phyloP scores from a whole-genome alignment of 2,797 vertebrate species.

The Pangasius djambal region DNA sequence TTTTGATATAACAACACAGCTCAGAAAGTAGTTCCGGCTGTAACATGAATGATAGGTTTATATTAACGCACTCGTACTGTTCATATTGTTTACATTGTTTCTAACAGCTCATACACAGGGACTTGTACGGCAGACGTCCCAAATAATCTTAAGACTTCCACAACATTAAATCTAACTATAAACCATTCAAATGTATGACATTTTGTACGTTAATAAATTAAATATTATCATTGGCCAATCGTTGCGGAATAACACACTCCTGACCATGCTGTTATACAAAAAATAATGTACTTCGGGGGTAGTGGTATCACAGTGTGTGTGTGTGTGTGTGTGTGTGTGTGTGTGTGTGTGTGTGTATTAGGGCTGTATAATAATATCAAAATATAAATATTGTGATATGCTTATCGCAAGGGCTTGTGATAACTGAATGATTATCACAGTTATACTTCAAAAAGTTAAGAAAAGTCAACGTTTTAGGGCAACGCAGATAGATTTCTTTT shows the following conservation, averaged over 20 bases:
- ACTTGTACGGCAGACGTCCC: background rate
- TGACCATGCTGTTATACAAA: background rate
- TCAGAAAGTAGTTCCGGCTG: background rate
- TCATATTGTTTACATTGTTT: background rate
- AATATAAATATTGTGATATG: too few species aligned
- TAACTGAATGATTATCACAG: too few species aligned
- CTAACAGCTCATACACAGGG: background rate
- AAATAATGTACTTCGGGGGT: background rate
- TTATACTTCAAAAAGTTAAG: too few species aligned
- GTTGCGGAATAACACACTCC: background rate
- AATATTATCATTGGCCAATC: background rate
- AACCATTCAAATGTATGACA: background rate
- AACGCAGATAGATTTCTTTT: too few species aligned
- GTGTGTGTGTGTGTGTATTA: too few species aligned
- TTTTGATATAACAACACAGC: background rate
- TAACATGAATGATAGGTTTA: background rate
- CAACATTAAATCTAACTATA: background rate
- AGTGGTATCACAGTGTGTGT: too few species aligned
- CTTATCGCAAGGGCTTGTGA: too few species aligned
- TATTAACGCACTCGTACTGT: background rate
- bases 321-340: too few species aligned
- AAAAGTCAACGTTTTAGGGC: too few species aligned
- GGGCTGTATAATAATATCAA: too few species aligned
- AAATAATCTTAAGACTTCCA: background rate
- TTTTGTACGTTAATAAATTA: background rate